Evolutionary conservation across 1,140 invertebrate species (phyloP).

Genomic region (Carposina sasakii): DNA sequence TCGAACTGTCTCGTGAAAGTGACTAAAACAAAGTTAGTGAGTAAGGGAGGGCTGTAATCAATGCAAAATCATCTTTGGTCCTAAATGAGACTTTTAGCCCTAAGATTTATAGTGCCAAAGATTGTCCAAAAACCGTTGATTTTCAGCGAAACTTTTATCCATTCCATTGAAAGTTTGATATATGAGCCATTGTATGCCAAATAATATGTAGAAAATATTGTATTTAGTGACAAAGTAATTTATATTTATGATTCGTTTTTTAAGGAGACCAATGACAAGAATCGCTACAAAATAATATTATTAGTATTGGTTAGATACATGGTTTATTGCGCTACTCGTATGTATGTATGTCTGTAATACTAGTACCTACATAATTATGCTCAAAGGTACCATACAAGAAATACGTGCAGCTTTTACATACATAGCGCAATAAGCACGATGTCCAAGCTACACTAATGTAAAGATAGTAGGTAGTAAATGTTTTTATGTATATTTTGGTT

Average conservation of each 20-base stretch:
- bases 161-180: conserved; percentile 45
- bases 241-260: too few species aligned
- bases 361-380: too few species aligned
- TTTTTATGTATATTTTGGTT: conserved; percentile 51
- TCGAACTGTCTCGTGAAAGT: conserved; percentile 44
- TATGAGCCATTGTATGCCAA: conserved; percentile 62
- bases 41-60: conserved; percentile 28
- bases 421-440: too few species aligned
- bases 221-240: too few species aligned
- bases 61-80: conserved; percentile 49
- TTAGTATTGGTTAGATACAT: conserved; percentile 20
- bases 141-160: conserved; percentile 46
- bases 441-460: too few species aligned
- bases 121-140: conserved; percentile 60
- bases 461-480: too few species aligned
- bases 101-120: conserved; percentile 69
- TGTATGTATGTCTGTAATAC: too few species aligned
- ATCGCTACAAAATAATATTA: too few species aligned
- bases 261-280: too few species aligned
- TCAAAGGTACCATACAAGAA: too few species aligned
- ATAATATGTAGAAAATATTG: conserved; percentile 28
- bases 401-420: too few species aligned
- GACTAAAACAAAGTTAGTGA: conserved; percentile 31
- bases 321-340: too few species aligned
- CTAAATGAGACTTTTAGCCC: conserved; percentile 49